These are phyloP conservation scores for Trichomalopsis sarcophagae DNA, from an alignment of 1,140 invertebrate species.

Conservation along the genomic window DNA sequence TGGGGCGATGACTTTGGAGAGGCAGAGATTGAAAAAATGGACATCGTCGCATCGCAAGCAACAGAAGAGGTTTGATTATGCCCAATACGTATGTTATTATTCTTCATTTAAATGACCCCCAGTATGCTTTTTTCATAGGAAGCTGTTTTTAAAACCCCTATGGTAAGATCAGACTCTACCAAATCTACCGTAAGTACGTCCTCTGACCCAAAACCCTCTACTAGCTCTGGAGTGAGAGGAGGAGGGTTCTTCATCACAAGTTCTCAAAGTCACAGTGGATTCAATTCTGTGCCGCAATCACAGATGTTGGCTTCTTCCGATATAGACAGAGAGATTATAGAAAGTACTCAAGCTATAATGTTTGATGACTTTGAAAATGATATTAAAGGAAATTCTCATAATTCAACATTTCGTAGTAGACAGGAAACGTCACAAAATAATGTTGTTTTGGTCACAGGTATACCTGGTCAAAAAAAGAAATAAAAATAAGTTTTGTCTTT, in stretches of 20 bases:
- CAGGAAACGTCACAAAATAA: conserved; percentile 16
- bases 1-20: conserved; percentile 70
- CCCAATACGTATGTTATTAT: neutral
- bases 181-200: neutral
- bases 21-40: conserved; percentile 66
- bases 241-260: neutral
- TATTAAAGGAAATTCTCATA: conserved; percentile 51
- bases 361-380: conserved; percentile 51
- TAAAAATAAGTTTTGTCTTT: neutral
- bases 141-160: conserved; percentile 14
- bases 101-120: neutral
- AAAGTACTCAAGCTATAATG: conserved; percentile 48
- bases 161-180: no score
- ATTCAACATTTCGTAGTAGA: conserved; percentile 62
- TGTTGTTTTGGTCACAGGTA: conserved; percentile 56
- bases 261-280: conserved; percentile 5
- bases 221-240: conserved; percentile 29
- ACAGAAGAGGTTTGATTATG: conserved; percentile 54
- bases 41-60: conserved; percentile 66
- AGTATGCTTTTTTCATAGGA: neutral
- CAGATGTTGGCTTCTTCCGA: conserved; percentile 54
- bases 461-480: conserved; percentile 1
- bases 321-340: conserved; percentile 38
- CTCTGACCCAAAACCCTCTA: conserved; percentile 29
- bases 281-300: conserved; percentile 9